Base-by-base conservation (phyloP, 2,888 invertebrate species). In the Cataglyphis altisquamis region DNA sequence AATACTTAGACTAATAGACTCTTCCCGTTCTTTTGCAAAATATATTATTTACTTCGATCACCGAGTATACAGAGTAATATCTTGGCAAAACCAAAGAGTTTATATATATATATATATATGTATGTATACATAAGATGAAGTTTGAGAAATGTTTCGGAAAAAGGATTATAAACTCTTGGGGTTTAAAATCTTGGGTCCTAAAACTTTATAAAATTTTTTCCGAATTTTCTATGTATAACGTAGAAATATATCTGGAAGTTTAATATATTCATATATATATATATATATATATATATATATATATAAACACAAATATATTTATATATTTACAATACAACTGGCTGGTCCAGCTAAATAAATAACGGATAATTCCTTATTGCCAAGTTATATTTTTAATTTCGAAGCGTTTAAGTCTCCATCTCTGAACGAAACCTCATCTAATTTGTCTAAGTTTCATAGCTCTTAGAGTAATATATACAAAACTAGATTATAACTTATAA, bases 81-180 rank as follows among this genome's bases (percentile, higher is more conserved):
- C 90, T 91, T 91, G 91, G 89, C 89, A 91, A 91, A 91, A 91
- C 91, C 91, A 91, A 91, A 91, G 91, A 91, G 88, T 88, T 91
- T 89, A 85, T 84, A 86, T 83, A 77, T 86, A 48, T 48, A 48
- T 48, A 18, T 48, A 85, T 84, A 86, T 82, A 80, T 86, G 18
- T 10, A 48, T 10, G 6, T 88, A 84, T 83, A 85, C 81, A 80
- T 85, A 3, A 21, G 21, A 21, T 21, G 21, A 21, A 21, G 21
- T 21, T 21, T 21, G 21, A 21, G 21, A 21, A 21, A 55, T 66
- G 55, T 41, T 66, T 55, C n/a, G n/a, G 36, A 25, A 25, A 39
- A 75, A 75, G 5, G 0, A 29, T 41, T 55, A 55, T 3, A 25
- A 39, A 32, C 3, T 41, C 25, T 15, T 55, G n/a, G 39, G 18